phyloP scores from a whole-genome alignment of 2,797 vertebrate genomes.

The Erethizon dorsatum region DNA sequence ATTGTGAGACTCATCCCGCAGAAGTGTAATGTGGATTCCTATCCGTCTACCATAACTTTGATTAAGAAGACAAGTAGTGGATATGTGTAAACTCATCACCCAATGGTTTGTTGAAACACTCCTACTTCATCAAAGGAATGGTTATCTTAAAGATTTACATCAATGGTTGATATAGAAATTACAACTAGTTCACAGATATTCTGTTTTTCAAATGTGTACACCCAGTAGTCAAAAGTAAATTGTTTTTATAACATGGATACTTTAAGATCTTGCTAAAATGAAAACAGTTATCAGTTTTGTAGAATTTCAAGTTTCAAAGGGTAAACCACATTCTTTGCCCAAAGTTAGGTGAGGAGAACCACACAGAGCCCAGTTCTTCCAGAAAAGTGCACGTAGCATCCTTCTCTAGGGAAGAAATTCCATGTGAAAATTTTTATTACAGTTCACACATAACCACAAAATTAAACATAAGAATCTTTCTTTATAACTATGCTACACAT shows the following conservation, averaged over 20 bases:
- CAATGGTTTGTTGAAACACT: background rate
- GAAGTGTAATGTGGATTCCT: slow-evolving; percentile 34
- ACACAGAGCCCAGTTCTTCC: background rate
- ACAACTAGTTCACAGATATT: background rate
- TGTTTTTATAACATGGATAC: background rate
- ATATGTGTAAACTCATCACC: background rate
- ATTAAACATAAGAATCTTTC: slow-evolving; percentile 30
- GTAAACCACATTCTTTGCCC: background rate
- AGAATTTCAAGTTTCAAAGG: slow-evolving; percentile 10
- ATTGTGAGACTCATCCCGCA: slow-evolving; percentile 47
- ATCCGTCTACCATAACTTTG: slow-evolving; percentile 34
- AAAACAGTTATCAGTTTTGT: background rate
- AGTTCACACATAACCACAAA: slow-evolving; percentile 20
- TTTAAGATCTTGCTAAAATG: slow-evolving; percentile 58
- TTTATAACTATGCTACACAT: background rate
- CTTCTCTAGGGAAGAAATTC: slow-evolving; percentile 14
- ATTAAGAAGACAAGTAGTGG: slow-evolving; percentile 39
- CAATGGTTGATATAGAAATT: slow-evolving; percentile 13
- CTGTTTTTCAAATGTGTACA: background rate
- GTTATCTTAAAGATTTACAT: background rate
- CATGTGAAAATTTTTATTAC: background rate
- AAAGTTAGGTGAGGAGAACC: background rate
- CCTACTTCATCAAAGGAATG: slow-evolving; percentile 14
- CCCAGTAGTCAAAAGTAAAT: slow-evolving; percentile 51
- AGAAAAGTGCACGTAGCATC: background rate